Evolutionary conservation across 1,140 invertebrate genomes (phyloP), one percentile per base, ranked within the genome.

Genomic region (Himalopsyche phryganea): DNA sequence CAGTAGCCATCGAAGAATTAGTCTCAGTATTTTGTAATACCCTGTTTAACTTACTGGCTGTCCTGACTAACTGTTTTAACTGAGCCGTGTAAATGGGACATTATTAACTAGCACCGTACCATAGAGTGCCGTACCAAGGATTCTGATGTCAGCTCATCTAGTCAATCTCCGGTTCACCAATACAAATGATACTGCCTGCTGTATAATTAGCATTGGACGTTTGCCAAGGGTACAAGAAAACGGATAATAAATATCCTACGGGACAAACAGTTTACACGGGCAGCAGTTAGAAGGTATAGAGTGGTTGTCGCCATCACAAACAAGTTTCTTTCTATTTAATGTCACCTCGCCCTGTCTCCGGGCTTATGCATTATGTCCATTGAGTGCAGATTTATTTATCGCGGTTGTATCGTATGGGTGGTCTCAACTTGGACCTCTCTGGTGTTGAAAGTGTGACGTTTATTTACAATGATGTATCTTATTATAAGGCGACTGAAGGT

Each of bases 321-420:
- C 47, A 23, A n/a, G 47, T 50, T 50, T 32, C 28, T 50, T 33
- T 32, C 28, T 50, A 50, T 50, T 50, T 33, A 50, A 33, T 33
- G 47, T 50, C 47, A 50, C 28, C 47, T 50, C 47, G 20, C 47
- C 18, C 13, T 17, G 44, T 6, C 44, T 28, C 20, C 4, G n/a
- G 19, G 35, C 6, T 50, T 50, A 50, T 50, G 47, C 47, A 50
- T 33, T 50, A 33, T 50, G 13, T 50, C 28, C 47, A 28, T 32
- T 32, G n/a, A 50, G 47, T n/a, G 47, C 47, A 50, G 47, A 50
- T 50, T 50, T 50, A 50, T 50, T 50, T 33, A 33, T 50, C 47
- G 35, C n/a, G 47, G n/a, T 14, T 20, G 35, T 33, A 50, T 50
- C 20, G 17, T 18, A 50, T 50, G 47, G 47, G 47, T 50, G 47